A percentile compares a stretch with the other conserved stretches of the same genome.
Conservation (phyloP, 2,797 vertebrate species). For the Lepidocolaptes lacrymiger region DNA sequence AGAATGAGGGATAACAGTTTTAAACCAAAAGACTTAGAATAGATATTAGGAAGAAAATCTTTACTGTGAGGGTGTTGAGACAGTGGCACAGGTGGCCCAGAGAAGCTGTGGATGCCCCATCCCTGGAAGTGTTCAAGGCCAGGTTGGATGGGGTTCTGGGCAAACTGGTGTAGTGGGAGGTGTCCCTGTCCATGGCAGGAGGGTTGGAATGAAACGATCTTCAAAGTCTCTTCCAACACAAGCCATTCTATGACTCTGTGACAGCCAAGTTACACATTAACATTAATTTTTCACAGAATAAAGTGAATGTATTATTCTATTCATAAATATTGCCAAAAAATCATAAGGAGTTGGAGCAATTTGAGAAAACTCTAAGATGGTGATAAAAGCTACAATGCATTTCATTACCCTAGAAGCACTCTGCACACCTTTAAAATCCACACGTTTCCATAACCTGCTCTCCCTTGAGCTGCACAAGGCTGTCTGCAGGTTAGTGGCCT, state of each 20-base stretch:
- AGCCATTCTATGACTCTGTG: not conserved
- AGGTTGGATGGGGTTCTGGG: not conserved
- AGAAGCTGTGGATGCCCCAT: rapidly evolving
- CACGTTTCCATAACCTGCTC: not conserved
- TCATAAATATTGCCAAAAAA: not conserved
- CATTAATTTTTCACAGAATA: not conserved
- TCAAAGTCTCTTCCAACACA: not conserved
- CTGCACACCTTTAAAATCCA: rapidly evolving
- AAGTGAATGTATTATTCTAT: not conserved
- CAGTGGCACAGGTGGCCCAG: not conserved
- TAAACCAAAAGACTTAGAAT: not conserved
- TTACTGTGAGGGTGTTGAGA: not conserved
- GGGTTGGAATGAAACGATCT: not conserved
- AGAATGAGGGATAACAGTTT: rapidly evolving
- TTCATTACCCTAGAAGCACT: not conserved
- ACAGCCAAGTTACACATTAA: not conserved
- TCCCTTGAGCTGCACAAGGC: not conserved
- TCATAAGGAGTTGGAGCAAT: not conserved
- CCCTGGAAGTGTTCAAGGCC: not conserved
- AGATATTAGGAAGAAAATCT: not conserved
- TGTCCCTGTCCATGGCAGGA: not conserved
- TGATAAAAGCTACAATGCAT: too few species aligned
- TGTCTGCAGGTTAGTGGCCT: not conserved
- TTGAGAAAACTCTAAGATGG: not conserved
- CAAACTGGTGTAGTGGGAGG: not conserved